A percentile compares a stretch with the other conserved stretches of the same genome.
Evolutionary conservation across 2,797 vertebrate species (phyloP).

Genomic region (Cuculus canorus): DNA sequence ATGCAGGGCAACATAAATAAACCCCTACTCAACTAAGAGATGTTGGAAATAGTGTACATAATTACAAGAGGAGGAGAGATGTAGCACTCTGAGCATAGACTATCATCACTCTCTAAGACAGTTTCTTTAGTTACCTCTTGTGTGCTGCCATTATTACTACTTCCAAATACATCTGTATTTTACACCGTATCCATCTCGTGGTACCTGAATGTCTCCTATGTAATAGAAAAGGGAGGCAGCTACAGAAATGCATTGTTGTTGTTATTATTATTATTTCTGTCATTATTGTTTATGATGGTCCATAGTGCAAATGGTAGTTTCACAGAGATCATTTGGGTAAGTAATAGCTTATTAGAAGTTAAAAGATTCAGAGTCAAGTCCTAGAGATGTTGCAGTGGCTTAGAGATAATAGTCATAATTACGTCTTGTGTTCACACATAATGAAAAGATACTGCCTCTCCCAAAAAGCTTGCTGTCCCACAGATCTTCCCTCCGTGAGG

Average conservation of each 20-base stretch:
- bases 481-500: neutral
- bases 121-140: neutral
- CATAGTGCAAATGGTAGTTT: neutral
- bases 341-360: neutral
- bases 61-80: conserved; percentile 9
- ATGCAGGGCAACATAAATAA: neutral
- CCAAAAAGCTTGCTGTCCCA: neutral
- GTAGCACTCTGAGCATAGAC: neutral
- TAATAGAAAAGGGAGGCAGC: neutral
- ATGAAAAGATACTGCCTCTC: neutral
- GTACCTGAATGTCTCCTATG: neutral
- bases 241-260: neutral
- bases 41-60: neutral
- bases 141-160: neutral
- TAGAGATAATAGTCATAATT: neutral
- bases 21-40: neutral
- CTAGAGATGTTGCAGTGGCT: neutral
- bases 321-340: neutral
- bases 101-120: neutral
- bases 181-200: neutral
- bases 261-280: neutral
- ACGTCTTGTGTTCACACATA: accelerated
- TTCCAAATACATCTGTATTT: neutral
- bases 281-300: neutral
- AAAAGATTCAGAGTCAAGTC: neutral